These are phyloP conservation scores for Spea bombifrons DNA, from an alignment of 2,113 vertebrate genomes.

Conservation along the genomic window DNA sequence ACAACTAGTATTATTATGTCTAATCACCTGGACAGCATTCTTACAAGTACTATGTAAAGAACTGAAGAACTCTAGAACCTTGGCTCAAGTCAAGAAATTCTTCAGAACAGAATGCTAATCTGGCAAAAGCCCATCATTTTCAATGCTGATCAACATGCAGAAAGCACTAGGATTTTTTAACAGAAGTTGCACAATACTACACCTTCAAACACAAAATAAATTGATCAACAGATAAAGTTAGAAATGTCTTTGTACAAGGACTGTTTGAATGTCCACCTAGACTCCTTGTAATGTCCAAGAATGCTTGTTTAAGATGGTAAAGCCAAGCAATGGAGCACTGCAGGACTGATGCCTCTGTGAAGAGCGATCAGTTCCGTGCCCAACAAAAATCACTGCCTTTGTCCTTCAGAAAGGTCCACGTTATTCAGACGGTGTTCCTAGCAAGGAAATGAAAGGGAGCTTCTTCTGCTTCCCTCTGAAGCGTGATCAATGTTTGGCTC, in stretches of 20 bases:
- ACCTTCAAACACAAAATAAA: slow-evolving; percentile 13
- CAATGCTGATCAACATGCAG: not conserved
- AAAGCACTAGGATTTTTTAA: slow-evolving; percentile 1
- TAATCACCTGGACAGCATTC: too few species aligned
- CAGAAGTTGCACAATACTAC: slow-evolving; percentile 13
- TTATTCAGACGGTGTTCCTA: slow-evolving; percentile 14
- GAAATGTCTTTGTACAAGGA: slow-evolving; percentile 25
- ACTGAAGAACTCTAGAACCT: too few species aligned
- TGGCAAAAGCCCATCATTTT: not conserved
- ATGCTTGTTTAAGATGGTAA: not conserved
- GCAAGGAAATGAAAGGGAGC: slow-evolving; percentile 12
- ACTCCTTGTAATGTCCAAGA: not conserved
- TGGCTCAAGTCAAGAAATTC: too few species aligned
- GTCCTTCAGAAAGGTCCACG: slow-evolving; percentile 13
- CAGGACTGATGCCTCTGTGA: not conserved
- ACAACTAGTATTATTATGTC: too few species aligned
- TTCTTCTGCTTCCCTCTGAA: slow-evolving; percentile 22
- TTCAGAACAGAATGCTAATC: not conserved
- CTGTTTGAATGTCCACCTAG: not conserved
- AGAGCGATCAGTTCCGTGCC: not conserved
- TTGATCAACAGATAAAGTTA: slow-evolving; percentile 15
- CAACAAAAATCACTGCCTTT: slow-evolving; percentile 24
- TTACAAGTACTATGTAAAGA: too few species aligned
- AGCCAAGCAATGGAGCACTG: not conserved
- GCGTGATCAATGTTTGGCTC: slow-evolving; percentile 47